Evolutionary conservation across 2,113 vertebrate species (phyloP), one percentile per base, ranked within the genome.

Genomic region (Ptilonorhynchus violaceus): DNA sequence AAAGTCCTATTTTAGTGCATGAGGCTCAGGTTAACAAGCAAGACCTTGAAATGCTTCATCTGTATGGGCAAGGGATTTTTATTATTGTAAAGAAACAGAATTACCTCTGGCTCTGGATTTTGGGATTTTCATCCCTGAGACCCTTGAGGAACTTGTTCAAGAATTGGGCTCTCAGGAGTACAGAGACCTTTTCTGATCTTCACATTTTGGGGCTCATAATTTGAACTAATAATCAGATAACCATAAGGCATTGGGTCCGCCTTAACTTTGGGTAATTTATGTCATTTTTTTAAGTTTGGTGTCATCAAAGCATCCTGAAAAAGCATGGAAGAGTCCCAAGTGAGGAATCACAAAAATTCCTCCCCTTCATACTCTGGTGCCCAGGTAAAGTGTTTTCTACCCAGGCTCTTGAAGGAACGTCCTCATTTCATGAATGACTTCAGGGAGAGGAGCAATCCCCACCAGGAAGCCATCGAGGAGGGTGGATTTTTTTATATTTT

Each of bases 351-450:
- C 58, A 64, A 28, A 33, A 76, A 23, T 13, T 9, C 15, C 7
- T 12, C 8, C 25, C 31, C 17, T n/a, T 60, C 4, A 3, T 59
- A 14, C 68, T 69, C 46, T 16, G 23, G 56, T 92, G 50, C 79
- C 66, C 60, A 92, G 69, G 59, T 91, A 53, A 97, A 95, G 56
- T 41, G 53, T 67, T 92, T 97, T 58, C 90, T 85, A 47, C 70
- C 15, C n/a, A 18, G 68, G 42, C 88, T 88, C 55, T 88, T 88
- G 80, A 81, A 87, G 92, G 39, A 96, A 81, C 94, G 96, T 97
- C 95, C 95, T 97, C 97, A 96, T 97, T 98, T 98, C 96, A 97
- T 97, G 96, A 97, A 97, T 95, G 77, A 97, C 97, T 97, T 98
- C n/a, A 62, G 96, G 95, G 89, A 96, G 88, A 95, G 84, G 62